These are phyloP conservation scores for Odontamblyopus lacepedii DNA, from an alignment of 2,797 vertebrate species.

Conservation along the genomic window DNA sequence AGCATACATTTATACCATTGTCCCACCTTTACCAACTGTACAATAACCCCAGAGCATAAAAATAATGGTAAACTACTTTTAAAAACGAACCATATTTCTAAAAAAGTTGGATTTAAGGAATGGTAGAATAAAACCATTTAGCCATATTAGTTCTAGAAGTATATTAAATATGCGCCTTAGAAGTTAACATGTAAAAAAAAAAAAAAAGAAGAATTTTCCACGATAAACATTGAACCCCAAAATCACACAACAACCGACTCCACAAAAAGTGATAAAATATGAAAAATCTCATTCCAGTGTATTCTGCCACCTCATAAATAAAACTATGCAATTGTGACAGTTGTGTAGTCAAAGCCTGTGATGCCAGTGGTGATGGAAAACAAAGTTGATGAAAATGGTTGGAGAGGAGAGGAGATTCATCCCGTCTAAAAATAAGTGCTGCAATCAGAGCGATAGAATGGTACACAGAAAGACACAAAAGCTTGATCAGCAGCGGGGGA, in stretches of 20 bases:
- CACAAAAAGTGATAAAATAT: constrained; percentile 9
- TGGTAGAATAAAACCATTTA: no score
- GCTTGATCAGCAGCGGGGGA: constrained; percentile 13
- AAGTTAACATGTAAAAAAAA: no score
- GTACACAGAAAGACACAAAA: constrained; percentile 20
- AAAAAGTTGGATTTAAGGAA: no score
- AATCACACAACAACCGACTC: background rate
- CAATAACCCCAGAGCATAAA: background rate
- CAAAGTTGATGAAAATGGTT: constrained; percentile 27
- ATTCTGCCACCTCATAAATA: constrained; percentile 17
- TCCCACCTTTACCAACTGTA: background rate
- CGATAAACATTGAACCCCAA: no score
- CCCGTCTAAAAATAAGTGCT: constrained; percentile 13
- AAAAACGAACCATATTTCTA: background rate
- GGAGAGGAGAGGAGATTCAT: constrained; percentile 18
- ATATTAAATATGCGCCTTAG: no score
- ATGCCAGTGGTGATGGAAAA: constrained; percentile 21
- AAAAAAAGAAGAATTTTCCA: no score
- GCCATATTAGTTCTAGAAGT: no score
- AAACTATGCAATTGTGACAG: constrained; percentile 10
- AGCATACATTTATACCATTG: no score
- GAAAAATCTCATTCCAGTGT: constrained; percentile 22
- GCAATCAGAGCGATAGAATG: constrained; percentile 37
- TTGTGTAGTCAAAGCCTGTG: constrained; percentile 11
- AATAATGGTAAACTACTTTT: background rate